phyloP scores from a whole-genome alignment of 2,113 vertebrate genomes.

The Pagrus major region DNA sequence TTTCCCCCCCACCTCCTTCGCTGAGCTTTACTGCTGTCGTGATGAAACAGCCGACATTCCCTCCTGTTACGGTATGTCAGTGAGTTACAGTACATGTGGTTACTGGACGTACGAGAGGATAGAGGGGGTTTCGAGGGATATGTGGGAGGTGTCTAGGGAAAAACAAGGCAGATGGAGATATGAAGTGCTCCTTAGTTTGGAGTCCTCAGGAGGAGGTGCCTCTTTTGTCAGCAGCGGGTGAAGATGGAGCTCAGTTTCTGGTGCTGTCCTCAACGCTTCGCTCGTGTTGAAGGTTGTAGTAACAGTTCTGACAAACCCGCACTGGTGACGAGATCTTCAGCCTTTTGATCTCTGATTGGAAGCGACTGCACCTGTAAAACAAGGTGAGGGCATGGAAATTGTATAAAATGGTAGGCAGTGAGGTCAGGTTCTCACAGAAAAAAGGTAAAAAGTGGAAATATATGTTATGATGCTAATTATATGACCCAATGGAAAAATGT shows the following conservation, averaged over 20 bases:
- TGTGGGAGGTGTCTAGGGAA: neutral
- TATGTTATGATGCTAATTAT: neutral
- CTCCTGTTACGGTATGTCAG: slow-evolving; percentile 27
- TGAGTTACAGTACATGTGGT: slow-evolving; percentile 79
- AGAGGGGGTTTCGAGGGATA: neutral
- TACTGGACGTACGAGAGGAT: slow-evolving; percentile 8
- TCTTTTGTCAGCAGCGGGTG: neutral
- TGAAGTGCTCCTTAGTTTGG: neutral
- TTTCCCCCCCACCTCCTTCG: neutral
- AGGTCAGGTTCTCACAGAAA: neutral
- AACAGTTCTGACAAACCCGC: slow-evolving; percentile 99
- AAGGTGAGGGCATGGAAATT: accelerated
- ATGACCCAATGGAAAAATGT: neutral
- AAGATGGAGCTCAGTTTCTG: slow-evolving; percentile 84
- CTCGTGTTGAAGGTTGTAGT: slow-evolving; percentile 97
- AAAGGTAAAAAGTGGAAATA: neutral
- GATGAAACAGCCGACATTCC: neutral
- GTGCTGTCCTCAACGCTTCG: slow-evolving; percentile 88
- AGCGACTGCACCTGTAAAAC: slow-evolving; percentile 92
- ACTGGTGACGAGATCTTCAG: slow-evolving; percentile 98
- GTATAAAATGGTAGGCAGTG: neutral
- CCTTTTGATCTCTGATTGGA: slow-evolving; percentile 97
- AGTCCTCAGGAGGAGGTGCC: neutral
- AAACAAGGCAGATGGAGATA: slow-evolving; percentile 22
- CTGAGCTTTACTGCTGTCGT: neutral